Evolutionary conservation across 53 echinoderm and acorn worm species (phyloP).

Genomic region (Crossaster papposus): DNA sequence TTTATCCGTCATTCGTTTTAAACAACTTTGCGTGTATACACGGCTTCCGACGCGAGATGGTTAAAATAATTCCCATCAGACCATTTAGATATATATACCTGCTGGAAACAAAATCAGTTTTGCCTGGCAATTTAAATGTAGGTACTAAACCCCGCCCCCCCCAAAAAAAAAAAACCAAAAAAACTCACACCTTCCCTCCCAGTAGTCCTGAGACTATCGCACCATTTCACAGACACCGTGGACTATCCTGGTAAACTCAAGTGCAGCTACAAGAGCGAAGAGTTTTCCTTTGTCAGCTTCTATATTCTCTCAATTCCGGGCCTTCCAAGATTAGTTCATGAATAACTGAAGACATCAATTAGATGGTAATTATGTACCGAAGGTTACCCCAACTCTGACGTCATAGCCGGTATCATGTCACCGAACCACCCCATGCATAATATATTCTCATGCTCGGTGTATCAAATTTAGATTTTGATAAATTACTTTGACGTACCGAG

Average conservation of each 20-base stretch:
- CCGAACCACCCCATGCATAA: background rate
- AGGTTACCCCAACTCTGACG: background rate
- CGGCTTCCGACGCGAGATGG: no score
- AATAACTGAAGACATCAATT: constrained; percentile 35
- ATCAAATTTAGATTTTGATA: constrained; percentile 5
- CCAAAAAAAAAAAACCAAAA: no score
- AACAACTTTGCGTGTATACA: no score
- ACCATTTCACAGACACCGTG: background rate
- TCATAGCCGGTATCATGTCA: background rate
- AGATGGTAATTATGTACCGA: background rate
- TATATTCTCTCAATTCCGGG: background rate
- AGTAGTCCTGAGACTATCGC: background rate
- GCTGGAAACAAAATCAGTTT: no score
- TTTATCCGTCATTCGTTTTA: no score
- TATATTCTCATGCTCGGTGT: background rate
- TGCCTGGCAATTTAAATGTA: no score
- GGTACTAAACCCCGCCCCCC: no score
- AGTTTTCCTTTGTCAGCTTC: background rate
- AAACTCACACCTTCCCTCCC: no score
- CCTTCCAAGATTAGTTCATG: constrained; percentile 45
- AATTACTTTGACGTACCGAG: background rate
- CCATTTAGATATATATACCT: no score
- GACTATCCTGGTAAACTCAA: background rate
- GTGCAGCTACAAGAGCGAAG: background rate
- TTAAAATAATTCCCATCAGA: no score